These are phyloP conservation scores for Pinctada fucata DNA, from an alignment of 2,888 invertebrate species.

Conservation along the genomic window DNA sequence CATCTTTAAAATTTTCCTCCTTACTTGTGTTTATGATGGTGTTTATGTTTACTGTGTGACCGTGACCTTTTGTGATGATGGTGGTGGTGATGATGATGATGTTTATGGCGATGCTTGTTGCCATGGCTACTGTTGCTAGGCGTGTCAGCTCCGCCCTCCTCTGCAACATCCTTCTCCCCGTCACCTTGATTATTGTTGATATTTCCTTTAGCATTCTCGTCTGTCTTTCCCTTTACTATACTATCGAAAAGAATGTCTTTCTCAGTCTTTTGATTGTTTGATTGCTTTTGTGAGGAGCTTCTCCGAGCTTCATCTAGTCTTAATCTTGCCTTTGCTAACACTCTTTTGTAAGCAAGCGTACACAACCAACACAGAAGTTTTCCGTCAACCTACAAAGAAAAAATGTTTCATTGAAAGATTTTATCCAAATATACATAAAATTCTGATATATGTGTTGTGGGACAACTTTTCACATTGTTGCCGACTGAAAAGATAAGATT, in stretches of 20 bases:
- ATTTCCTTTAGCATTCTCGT: conserved; percentile 50
- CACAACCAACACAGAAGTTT: conserved; percentile 97
- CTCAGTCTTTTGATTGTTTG: conserved; percentile 47
- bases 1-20: background rate
- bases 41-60: conserved; percentile 36
- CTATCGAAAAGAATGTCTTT: conserved; percentile 37
- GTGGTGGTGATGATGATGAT: conserved; percentile 58
- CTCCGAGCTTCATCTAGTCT: conserved; percentile 56
- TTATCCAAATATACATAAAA: no score
- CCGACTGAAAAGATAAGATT: no score
- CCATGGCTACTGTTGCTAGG: conserved; percentile 37
- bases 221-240: conserved; percentile 40
- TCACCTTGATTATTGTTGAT: conserved; percentile 38
- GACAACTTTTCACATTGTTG: no score
- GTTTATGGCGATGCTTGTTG: conserved; percentile 49
- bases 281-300: conserved; percentile 47
- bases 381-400: conserved; percentile 88
- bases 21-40: conserved; percentile 42
- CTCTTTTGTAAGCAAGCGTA: conserved; percentile 93
- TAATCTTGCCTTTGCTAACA: conserved; percentile 87
- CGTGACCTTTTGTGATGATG: conserved; percentile 49
- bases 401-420: background rate
- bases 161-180: conserved; percentile 31
- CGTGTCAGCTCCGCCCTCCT: conserved; percentile 41
- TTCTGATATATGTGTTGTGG: no score